phyloP scores from a whole-genome alignment of 2,113 vertebrate genomes.

The Saguinus imperator region DNA sequence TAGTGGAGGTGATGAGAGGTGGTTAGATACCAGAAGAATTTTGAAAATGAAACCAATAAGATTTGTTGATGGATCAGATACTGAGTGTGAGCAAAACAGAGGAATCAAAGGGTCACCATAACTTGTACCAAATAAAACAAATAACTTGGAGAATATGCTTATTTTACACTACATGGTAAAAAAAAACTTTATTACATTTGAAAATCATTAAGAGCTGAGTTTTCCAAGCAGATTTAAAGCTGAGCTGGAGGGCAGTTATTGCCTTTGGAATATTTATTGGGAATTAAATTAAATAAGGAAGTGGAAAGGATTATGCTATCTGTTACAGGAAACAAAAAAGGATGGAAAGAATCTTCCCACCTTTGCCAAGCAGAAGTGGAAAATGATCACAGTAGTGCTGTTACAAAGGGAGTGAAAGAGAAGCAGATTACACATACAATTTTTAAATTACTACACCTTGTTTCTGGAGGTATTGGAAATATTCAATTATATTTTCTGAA shows the following conservation, averaged over 20 bases:
- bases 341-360: background rate
- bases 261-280: background rate
- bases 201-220: background rate
- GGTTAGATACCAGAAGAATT: background rate
- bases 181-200: background rate
- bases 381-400: constrained; percentile 41
- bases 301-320: constrained; percentile 57
- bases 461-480: background rate
- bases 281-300: constrained; percentile 56
- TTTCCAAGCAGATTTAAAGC: background rate
- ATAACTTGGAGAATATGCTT: background rate
- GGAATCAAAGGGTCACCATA: background rate
- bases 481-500: background rate
- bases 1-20: background rate
- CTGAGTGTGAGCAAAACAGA: background rate
- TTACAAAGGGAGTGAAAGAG: background rate
- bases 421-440: background rate
- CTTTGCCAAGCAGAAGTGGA: constrained; percentile 34
- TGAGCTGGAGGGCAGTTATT: background rate
- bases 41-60: background rate
- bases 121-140: background rate
- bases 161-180: background rate
- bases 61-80: background rate
- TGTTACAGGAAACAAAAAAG: constrained; percentile 64
- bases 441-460: background rate